phyloP scores from a whole-genome alignment of 2,888 invertebrate genomes.

The Calameuta idolon region DNA sequence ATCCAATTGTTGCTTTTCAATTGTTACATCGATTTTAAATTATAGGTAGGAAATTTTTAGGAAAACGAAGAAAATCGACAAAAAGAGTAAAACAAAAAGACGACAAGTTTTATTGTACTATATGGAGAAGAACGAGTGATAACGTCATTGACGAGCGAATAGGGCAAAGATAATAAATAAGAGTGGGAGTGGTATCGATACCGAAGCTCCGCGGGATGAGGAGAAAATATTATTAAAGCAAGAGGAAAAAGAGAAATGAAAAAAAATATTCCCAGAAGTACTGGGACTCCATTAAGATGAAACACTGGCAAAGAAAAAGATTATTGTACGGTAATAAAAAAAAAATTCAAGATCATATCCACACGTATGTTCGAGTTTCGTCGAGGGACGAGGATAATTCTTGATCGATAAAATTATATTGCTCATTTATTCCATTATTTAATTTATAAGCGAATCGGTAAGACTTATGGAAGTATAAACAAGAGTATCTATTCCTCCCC shows the following conservation, averaged over 20 bases:
- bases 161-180: background rate
- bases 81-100: background rate
- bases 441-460: background rate
- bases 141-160: background rate
- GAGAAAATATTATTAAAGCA: background rate
- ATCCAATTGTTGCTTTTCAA: constrained; percentile 9
- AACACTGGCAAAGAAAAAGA: background rate
- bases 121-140: background rate
- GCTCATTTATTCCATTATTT: background rate
- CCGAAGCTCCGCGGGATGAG: background rate
- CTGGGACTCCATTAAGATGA: background rate
- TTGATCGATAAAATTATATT: background rate
- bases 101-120: background rate
- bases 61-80: background rate
- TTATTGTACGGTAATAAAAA: background rate
- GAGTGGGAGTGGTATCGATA: background rate
- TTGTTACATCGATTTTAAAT: background rate
- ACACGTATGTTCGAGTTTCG: background rate
- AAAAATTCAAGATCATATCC: background rate
- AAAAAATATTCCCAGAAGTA: background rate
- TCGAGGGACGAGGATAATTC: background rate
- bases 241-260: background rate
- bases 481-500: background rate
- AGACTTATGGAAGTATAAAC: background rate
- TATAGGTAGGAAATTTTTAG: background rate